Evolutionary conservation across 37 sponge, comb jelly and placozoan genomes (phyloP).

Genomic region (Dysidea cf. avara): DNA sequence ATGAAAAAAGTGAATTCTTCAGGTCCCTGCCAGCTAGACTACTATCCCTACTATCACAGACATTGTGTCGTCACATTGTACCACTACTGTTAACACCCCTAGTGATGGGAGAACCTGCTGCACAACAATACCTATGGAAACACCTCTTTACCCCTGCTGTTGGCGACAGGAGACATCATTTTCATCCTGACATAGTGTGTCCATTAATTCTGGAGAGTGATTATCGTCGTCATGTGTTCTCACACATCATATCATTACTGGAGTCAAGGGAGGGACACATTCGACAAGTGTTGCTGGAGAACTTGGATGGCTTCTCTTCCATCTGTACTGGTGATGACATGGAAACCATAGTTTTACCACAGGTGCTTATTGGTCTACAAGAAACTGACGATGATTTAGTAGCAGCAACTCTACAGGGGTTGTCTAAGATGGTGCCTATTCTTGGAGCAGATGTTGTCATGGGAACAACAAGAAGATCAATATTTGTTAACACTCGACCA

Average conservation of each 20-base stretch:
- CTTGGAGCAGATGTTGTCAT: slow-evolving; percentile 62
- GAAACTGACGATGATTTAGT: slow-evolving; percentile 56
- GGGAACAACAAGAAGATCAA: slow-evolving; percentile 38
- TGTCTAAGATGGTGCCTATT: slow-evolving; percentile 58
- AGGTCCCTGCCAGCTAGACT: slow-evolving; percentile 21
- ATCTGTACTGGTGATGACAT: slow-evolving; percentile 42
- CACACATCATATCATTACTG: slow-evolving; percentile 38
- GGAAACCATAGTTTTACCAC: slow-evolving; percentile 28
- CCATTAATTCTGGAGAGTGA: no score
- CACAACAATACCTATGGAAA: slow-evolving; percentile 31
- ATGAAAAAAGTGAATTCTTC: slow-evolving; percentile 56
- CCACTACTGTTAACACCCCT: slow-evolving; percentile 54
- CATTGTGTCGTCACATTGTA: slow-evolving; percentile 49
- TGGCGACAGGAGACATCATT: no score
- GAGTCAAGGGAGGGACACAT: slow-evolving; percentile 49
- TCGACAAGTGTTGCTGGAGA: slow-evolving; percentile 36
- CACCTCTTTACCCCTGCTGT: slow-evolving; percentile 39
- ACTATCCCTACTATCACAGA: slow-evolving; percentile 26
- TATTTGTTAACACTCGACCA: slow-evolving; percentile 56
- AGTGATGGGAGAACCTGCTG: slow-evolving; percentile 43
- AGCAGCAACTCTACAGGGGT: slow-evolving; percentile 56
- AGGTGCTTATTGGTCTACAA: slow-evolving; percentile 61
- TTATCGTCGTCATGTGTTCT: slow-evolving; percentile 47
- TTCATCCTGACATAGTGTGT: no score
- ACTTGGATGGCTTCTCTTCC: slow-evolving; percentile 23